Evolutionary conservation across 1,140 invertebrate species (phyloP).

Genomic region (Thaumetopoea pityocampa): DNA sequence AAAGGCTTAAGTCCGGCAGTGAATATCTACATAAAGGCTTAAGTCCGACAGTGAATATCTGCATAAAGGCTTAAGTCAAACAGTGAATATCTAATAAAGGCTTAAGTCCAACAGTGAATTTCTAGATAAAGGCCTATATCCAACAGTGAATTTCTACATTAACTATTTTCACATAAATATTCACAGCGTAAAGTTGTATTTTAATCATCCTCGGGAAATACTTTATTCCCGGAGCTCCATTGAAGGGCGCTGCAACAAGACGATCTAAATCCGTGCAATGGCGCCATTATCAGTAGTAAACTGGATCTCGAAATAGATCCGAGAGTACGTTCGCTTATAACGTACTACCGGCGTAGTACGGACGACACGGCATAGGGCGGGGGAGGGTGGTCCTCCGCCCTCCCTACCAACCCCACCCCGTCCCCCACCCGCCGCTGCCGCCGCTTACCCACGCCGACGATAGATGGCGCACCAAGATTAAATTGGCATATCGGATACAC

Average conservation of each 20-base stretch:
- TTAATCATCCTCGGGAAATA: too few species aligned
- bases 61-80: too few species aligned
- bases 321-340: constrained; percentile 28
- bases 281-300: constrained; percentile 35
- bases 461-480: constrained; percentile 62
- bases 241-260: constrained; percentile 12
- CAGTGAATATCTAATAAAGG: too few species aligned
- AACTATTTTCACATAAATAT: constrained; percentile 5
- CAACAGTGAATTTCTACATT: too few species aligned
- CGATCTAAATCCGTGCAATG: constrained; percentile 30
- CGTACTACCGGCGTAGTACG: constrained; percentile 35
- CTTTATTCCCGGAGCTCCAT: too few species aligned
- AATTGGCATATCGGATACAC: constrained; percentile 48
- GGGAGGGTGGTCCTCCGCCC: constrained; percentile 3
- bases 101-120: too few species aligned
- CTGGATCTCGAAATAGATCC: constrained; percentile 30
- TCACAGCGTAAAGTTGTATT: too few species aligned
- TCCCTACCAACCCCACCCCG: constrained; percentile 1
- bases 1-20: too few species aligned
- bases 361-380: constrained; percentile 11
- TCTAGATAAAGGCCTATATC: too few species aligned
- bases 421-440: constrained; percentile 1
- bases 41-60: too few species aligned
- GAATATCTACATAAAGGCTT: too few species aligned
- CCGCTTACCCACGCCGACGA: constrained; percentile 24